Evolutionary conservation across 2,888 invertebrate species (phyloP).

Genomic region (Zonitis immaculata): DNA sequence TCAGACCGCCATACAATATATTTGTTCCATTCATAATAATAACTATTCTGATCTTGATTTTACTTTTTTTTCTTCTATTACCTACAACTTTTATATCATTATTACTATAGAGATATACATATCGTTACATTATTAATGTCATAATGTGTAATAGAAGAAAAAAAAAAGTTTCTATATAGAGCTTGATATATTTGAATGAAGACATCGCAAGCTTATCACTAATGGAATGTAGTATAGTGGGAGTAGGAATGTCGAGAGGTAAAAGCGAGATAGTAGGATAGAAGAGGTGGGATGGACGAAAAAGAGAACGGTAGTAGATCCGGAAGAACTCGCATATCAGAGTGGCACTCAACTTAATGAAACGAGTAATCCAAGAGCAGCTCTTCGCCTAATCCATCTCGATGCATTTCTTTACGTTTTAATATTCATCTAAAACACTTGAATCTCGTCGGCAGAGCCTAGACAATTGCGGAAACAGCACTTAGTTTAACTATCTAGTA

Average conservation of each 20-base stretch:
- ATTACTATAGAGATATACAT: no score
- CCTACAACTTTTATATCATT: no score
- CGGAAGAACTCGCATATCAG: constrained; percentile 47
- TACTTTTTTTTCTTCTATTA: constrained; percentile 11
- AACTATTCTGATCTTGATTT: constrained; percentile 7
- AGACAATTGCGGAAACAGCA: constrained; percentile 46
- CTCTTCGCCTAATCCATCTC: constrained; percentile 49
- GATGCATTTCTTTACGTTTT: constrained; percentile 49
- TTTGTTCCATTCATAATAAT: constrained; percentile 8
- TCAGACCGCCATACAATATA: constrained; percentile 18
- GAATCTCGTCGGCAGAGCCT: constrained; percentile 38
- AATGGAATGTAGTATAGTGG: constrained; percentile 43
- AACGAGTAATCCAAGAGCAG: constrained; percentile 53
- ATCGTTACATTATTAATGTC: constrained; percentile 1
- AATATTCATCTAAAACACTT: constrained; percentile 48
- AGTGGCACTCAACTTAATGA: constrained; percentile 56
- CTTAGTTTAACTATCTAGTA: constrained; percentile 39
- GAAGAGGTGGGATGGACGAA: no score
- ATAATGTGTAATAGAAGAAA: background rate
- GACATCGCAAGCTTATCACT: constrained; percentile 42
- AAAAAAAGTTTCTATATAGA: constrained; percentile 11
- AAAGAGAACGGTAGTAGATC: constrained; percentile 26
- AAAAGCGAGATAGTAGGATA: constrained; percentile 13
- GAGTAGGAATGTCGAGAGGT: constrained; percentile 24
- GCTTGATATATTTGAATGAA: constrained; percentile 34